Conservation (phyloP, 2,888 invertebrate species). For the Xanthia icteritia region DNA sequence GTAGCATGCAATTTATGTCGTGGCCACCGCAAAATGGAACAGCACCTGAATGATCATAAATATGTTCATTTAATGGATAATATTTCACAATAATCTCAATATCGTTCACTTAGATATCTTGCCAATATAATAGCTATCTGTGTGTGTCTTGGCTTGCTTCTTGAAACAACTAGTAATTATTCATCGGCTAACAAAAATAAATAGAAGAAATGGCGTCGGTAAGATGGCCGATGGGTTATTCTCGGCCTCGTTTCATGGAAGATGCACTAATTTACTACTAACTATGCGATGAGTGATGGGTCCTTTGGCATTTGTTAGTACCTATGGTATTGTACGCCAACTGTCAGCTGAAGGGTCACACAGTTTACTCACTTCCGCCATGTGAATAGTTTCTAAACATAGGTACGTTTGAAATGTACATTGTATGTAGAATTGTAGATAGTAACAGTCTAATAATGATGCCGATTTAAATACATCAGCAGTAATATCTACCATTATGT, state of each 20-base stretch:
- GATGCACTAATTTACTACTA: conserved; percentile 52
- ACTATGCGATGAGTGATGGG: conserved; percentile 57
- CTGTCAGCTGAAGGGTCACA: conserved; percentile 44
- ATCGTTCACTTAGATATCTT: conserved; percentile 46
- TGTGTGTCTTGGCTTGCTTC: conserved; percentile 56
- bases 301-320: conserved; percentile 60
- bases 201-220: conserved; percentile 58
- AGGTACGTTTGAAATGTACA: not conserved
- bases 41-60: conserved; percentile 43
- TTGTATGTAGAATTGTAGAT: conserved; percentile 1
- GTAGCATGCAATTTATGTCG: conserved; percentile 31
- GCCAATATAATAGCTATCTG: conserved; percentile 52
- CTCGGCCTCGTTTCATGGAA: conserved; percentile 47
- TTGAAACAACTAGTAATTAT: conserved; percentile 57
- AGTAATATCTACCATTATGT: not conserved
- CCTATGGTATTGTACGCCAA: conserved; percentile 43
- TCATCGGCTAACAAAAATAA: conserved; percentile 63
- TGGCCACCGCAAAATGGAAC: conserved; percentile 23
- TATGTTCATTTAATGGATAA: conserved; percentile 27
- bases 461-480: not conserved
- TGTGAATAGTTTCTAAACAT: conserved; percentile 19
- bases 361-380: conserved; percentile 54
- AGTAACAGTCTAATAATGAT: not conserved
- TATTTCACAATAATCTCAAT: conserved; percentile 53
- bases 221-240: conserved; percentile 47